Evolutionary conservation across 2,888 invertebrate genomes (phyloP), one percentile per base, ranked within the genome.

Genomic region (Didymodactylos carnosus): DNA sequence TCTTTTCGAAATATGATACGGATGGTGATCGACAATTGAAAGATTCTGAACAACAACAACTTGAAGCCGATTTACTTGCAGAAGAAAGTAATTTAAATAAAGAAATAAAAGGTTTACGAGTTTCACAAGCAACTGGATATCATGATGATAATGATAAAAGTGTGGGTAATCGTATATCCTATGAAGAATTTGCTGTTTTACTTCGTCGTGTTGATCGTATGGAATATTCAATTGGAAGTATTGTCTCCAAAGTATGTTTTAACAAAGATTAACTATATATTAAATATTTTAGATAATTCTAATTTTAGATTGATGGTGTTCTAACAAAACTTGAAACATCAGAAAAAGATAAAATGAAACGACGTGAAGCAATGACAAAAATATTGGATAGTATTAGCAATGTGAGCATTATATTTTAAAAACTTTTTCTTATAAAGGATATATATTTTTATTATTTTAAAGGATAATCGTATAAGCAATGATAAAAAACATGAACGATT

Each of bases 1-100:
- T 88, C 80, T 87, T 88, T 79, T 85, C 87, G 14, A 86, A 86
- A 77, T 88, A 88, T 79, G 87, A 88, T 78, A 81, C 87, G 75
- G 86, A 87, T 78, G 84, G 85, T 72, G 84, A 85, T 77, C 80
- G 85, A 23, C 80, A 83, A 7, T 78, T 86, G 76, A 84, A 85
- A 77, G 82, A 82, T 69, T 81, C 81, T 13, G 86, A 86, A 80
- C 84, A 84, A 76, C 80, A 80, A 51, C 79, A 80, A 77, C 84
- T 86, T 83, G 80, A 85, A 69, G 80, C 80, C 23, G 85, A 86
- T 77, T 80, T 86, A 43, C 83, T 83, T 75, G 83, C 83, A 40
- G 83, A 86, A 77, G 83, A 81, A 79, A 81, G 73, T 19, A 53
- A 69, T 73, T 75, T 72, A 39, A 53, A 75, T 16, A 62, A 35